A percentile compares a stretch with the other conserved stretches of the same genome.
Evolutionary conservation across 2,888 invertebrate species (phyloP).

Genomic region (Epirrhoe tristata): DNA sequence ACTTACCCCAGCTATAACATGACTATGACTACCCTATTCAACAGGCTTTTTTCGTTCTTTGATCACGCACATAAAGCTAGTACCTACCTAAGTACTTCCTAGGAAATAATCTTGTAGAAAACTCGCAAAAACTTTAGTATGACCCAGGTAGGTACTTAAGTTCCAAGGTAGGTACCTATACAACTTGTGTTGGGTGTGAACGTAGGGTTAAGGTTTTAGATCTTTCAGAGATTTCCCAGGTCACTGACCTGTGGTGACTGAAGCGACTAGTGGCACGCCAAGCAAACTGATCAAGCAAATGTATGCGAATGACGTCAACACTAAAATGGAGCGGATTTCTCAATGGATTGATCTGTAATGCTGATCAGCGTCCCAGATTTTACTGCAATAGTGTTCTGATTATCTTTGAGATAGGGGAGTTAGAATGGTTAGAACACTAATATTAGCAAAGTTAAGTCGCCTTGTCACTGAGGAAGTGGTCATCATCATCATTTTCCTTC

Average conservation of each 20-base stretch:
- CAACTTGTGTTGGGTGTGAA: too few relatives aligned
- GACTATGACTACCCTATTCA: too few relatives aligned
- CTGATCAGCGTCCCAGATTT: slow-evolving; percentile 26
- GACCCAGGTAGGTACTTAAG: too few relatives aligned
- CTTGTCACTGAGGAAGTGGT: not conserved
- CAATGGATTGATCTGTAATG: slow-evolving; percentile 29
- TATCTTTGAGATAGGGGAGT: slow-evolving; percentile 10
- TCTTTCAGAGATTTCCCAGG: not conserved
- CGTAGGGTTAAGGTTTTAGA: not conserved
- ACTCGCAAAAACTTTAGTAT: too few relatives aligned
- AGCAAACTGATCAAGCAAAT: slow-evolving; percentile 7
- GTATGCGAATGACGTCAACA: slow-evolving; percentile 25
- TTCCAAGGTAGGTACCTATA: too few relatives aligned
- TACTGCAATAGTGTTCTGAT: slow-evolving; percentile 13
- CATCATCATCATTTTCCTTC: too few relatives aligned
- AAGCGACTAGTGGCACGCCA: not conserved
- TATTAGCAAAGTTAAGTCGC: not conserved
- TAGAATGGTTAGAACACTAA: slow-evolving; percentile 3
- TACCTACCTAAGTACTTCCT: too few relatives aligned
- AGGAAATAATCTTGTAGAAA: too few relatives aligned
- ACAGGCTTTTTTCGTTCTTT: too few relatives aligned
- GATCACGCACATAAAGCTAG: too few relatives aligned
- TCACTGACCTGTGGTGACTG: not conserved
- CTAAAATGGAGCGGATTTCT: slow-evolving; percentile 21
- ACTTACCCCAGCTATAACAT: too few relatives aligned